Percentiles rank a stretch among this genome's conserved stretches.
Conservation (phyloP, 2,888 invertebrate genomes). For the Hecatera dysodea region DNA sequence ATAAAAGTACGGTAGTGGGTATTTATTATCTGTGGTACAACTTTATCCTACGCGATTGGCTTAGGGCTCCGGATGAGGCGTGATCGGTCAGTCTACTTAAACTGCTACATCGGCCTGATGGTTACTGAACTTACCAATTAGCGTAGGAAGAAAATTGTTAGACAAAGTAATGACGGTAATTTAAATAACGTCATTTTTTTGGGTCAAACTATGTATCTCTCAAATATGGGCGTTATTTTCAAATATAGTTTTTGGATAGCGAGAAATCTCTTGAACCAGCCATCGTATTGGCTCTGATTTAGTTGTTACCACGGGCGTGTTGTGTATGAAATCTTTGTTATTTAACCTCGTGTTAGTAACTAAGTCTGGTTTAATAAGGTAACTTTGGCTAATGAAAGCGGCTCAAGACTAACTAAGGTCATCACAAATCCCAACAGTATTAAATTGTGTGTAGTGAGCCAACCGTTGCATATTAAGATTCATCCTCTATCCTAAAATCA, state of each 20-base stretch:
- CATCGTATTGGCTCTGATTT: too few relatives aligned
- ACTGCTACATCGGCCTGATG: neutral
- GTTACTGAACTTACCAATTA: slow-evolving; percentile 8
- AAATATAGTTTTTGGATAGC: neutral
- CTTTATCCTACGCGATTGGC: slow-evolving; percentile 25
- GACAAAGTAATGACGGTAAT: neutral
- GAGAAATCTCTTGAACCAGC: neutral
- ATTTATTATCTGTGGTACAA: slow-evolving; percentile 1
- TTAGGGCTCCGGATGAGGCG: slow-evolving; percentile 22
- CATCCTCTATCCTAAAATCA: too few relatives aligned
- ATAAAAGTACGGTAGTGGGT: neutral
- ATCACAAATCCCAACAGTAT: too few relatives aligned
- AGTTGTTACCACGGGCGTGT: too few relatives aligned
- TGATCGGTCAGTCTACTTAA: slow-evolving; percentile 31
- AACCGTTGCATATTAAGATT: too few relatives aligned
- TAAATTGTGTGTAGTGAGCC: too few relatives aligned
- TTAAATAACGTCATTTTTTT: neutral
- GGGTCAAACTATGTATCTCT: neutral
- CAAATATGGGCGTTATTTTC: neutral
- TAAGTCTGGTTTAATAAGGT: too few relatives aligned
- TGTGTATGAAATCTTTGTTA: too few relatives aligned
- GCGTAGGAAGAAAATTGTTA: slow-evolving; percentile 4
- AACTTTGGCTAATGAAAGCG: too few relatives aligned
- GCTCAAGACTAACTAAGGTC: too few relatives aligned
- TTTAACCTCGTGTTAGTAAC: too few relatives aligned